Evolutionary conservation across 2,797 vertebrate species (phyloP).

Genomic region (Propithecus perrieri): DNA sequence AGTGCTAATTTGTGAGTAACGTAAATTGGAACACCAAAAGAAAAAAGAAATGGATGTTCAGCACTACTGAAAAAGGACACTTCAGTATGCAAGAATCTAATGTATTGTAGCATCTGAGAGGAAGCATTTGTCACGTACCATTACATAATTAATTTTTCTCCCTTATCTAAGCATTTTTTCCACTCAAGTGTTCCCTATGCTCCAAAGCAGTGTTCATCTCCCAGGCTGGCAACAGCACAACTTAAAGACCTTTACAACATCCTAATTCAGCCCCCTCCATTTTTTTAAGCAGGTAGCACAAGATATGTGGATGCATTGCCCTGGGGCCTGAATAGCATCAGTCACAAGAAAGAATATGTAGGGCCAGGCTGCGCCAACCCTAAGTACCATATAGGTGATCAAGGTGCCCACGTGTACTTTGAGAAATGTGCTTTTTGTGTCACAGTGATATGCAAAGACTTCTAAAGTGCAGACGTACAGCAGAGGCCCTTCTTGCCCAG

Average conservation of each 20-base stretch:
- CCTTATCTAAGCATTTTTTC: background rate
- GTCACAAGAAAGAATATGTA: background rate
- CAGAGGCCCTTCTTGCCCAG: background rate
- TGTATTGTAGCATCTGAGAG: background rate
- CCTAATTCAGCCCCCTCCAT: background rate
- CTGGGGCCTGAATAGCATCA: background rate
- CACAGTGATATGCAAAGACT: background rate
- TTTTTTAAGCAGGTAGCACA: background rate
- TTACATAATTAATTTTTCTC: background rate
- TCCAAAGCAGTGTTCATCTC: background rate
- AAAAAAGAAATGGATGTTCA: background rate
- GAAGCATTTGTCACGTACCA: background rate
- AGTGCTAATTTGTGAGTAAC: background rate
- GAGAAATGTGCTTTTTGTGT: background rate
- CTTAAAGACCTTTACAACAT: background rate
- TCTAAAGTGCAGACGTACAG: background rate
- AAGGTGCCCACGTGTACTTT: background rate
- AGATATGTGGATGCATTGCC: background rate
- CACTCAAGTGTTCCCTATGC: background rate
- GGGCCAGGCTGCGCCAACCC: background rate
- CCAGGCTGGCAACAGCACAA: background rate
- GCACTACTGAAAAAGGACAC: background rate
- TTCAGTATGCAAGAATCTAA: background rate
- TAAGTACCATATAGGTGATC: background rate
- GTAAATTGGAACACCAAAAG: background rate